phyloP scores from a whole-genome alignment of 2,888 invertebrate species.

The Amiota minor region DNA sequence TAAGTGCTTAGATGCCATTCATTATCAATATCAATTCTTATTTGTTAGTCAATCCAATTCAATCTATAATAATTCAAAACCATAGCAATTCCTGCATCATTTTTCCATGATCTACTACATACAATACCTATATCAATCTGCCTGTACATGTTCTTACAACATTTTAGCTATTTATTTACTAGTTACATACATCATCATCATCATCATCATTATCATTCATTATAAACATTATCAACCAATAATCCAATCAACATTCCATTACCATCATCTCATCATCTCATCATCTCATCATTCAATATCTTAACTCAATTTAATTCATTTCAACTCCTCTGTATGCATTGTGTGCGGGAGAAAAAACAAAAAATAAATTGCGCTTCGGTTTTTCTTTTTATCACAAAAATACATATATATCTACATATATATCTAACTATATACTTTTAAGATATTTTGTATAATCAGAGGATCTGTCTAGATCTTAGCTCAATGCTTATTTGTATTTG shows the following conservation, averaged over 20 bases:
- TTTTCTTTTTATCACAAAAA: slow-evolving; percentile 64
- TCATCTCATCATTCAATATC: no score
- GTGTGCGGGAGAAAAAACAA: slow-evolving; percentile 20
- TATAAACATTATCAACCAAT: neutral
- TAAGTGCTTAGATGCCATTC: neutral
- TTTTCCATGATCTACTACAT: neutral
- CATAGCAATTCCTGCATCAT: neutral
- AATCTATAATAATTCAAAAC: neutral
- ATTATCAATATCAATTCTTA: slow-evolving; percentile 1
- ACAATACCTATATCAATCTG: neutral
- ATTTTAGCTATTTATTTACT: slow-evolving; percentile 21
- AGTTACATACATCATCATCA: neutral
- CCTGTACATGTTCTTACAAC: slow-evolving; percentile 13
- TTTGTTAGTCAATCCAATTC: slow-evolving; percentile 11
- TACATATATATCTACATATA: slow-evolving; percentile 33
- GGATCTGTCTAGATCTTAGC: no score
- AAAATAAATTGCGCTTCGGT: slow-evolving; percentile 65
- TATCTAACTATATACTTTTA: no score
- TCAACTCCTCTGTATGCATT: neutral
- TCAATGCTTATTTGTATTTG: no score
- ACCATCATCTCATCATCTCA: slow-evolving; percentile 1
- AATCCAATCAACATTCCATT: neutral
- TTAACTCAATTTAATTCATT: no score
- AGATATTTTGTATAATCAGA: no score
- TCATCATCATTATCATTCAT: neutral